A percentile compares a stretch with the other conserved stretches of the same genome.
Conservation (phyloP, 2,113 vertebrate species). For the Heptranchias perlo region DNA sequence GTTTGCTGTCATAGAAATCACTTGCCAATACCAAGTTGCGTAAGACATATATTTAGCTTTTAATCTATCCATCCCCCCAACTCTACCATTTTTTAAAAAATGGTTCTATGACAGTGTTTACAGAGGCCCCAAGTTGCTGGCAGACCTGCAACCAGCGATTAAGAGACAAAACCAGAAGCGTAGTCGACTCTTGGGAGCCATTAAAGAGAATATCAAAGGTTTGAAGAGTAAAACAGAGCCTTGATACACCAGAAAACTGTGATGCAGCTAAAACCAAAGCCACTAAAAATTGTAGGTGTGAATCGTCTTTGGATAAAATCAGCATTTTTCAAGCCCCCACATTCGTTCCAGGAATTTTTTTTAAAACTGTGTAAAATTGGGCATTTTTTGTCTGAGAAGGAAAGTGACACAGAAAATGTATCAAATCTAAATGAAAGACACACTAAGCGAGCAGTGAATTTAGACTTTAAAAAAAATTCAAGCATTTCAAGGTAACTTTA, state of each 20-base stretch:
- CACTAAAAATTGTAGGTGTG: not conserved
- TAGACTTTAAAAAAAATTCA: not conserved
- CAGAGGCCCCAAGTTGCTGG: not conserved
- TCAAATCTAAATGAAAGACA: not conserved
- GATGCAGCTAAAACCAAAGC: not conserved
- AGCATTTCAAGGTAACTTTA: not conserved
- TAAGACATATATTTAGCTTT: not conserved
- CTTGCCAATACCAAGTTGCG: not conserved
- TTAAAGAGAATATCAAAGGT: not conserved
- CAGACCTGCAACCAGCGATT: not conserved
- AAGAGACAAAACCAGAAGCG: not conserved
- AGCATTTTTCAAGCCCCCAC: not conserved
- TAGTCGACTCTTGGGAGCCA: not conserved
- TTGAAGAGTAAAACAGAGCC: not conserved
- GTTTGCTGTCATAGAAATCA: not conserved
- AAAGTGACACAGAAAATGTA: not conserved
- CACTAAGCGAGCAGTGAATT: not conserved
- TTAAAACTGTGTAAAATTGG: not conserved
- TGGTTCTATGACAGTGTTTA: not conserved
- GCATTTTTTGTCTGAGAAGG: not conserved
- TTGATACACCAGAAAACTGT: not conserved
- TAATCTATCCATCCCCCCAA: too few relatives aligned
- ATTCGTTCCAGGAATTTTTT: not conserved
- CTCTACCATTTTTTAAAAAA: not conserved
- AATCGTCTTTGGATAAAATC: not conserved